phyloP scores from a whole-genome alignment of 2,113 vertebrate genomes.

The Bos indicus region DNA sequence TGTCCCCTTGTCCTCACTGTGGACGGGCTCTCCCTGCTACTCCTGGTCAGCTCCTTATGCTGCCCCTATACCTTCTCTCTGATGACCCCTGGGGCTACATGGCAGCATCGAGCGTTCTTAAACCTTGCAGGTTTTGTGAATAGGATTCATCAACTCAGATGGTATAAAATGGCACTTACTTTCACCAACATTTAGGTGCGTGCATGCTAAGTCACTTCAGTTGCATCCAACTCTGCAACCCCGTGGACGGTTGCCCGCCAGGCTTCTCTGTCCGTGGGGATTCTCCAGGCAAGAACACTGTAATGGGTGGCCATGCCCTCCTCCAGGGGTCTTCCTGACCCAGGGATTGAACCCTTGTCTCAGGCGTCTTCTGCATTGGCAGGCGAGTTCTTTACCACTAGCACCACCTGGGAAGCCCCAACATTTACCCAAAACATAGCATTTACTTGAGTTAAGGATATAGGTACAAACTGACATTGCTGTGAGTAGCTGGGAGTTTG shows the following conservation, averaged over 20 bases:
- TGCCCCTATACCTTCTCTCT: not conserved
- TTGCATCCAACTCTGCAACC: not conserved
- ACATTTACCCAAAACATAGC: not conserved
- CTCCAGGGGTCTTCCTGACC: not conserved
- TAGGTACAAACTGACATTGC: not conserved
- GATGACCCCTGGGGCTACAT: not conserved
- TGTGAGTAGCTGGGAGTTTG: not conserved
- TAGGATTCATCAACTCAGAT: not conserved
- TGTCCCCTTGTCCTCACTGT: not conserved
- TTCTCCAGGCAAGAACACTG: not conserved
- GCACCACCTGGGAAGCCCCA: not conserved
- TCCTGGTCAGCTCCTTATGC: not conserved
- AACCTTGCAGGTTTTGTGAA: not conserved
- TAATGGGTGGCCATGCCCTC: not conserved
- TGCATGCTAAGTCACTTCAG: not conserved
- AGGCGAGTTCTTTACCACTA: not conserved
- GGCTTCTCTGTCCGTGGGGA: not conserved
- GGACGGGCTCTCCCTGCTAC: not conserved
- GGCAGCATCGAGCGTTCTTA: not conserved
- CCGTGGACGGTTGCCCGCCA: not conserved
- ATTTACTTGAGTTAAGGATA: not conserved
- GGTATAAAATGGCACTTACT: not conserved
- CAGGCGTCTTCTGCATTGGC: not conserved
- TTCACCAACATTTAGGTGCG: not conserved
- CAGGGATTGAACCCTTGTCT: not conserved